Conservation (phyloP, 2,797 vertebrate genomes). For the Coranthus polyacanthus region DNA sequence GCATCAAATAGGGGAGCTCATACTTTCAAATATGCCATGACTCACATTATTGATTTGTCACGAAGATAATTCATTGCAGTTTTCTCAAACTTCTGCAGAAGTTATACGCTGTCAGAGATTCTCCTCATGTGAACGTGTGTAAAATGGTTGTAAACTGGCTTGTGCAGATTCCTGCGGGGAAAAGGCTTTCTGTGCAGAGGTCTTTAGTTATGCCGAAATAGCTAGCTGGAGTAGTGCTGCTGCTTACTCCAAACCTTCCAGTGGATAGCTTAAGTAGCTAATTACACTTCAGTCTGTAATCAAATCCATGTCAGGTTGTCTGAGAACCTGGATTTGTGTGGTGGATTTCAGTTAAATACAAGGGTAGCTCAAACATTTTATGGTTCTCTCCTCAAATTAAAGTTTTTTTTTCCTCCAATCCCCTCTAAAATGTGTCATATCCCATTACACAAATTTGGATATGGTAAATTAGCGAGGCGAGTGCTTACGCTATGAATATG, state of each 20-base stretch:
- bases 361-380: conserved; percentile 83
- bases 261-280: conserved; percentile 80
- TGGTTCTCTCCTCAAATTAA: conserved; percentile 86
- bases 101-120: conserved; percentile 55
- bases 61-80: conserved; percentile 67
- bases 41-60: conserved; percentile 73
- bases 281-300: conserved; percentile 85
- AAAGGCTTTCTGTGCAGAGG: conserved; percentile 42
- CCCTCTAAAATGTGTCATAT: conserved; percentile 85
- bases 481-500: conserved; percentile 79
- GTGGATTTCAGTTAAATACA: conserved; percentile 82
- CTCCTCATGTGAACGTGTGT: conserved; percentile 47
- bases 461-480: conserved; percentile 84
- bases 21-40: conserved; percentile 69
- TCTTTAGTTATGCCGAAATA: conserved; percentile 57
- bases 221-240: conserved; percentile 25
- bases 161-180: conserved; percentile 38
- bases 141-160: conserved; percentile 43
- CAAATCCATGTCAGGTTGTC: conserved; percentile 83
- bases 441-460: conserved; percentile 88
- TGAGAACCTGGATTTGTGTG: conserved; percentile 80
- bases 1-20: conserved; percentile 51
- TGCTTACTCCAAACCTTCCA: conserved; percentile 52
- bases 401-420: conserved; percentile 75
- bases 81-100: conserved; percentile 58